Base-by-base conservation (phyloP, 2,888 invertebrate genomes). In the Amphimallon solstitiale region DNA sequence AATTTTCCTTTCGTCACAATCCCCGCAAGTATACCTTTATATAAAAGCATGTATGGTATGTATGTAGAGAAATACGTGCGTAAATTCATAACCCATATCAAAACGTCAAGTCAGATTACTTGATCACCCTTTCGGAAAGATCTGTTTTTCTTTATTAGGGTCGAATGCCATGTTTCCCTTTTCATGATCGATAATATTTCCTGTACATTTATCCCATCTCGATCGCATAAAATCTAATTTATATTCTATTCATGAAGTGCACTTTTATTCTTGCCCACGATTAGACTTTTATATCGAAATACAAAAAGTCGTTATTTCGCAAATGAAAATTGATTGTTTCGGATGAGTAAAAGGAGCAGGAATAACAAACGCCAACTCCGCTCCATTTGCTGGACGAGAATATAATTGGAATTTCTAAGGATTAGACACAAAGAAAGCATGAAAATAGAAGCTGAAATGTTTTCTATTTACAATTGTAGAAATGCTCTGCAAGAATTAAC, bases 81-180 rank as follows among this genome's bases (percentile, higher is more conserved):
- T 43, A 40, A 43, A 56, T 56, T 56, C 43, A 56, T 40, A 43
- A 56, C 56, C 56, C 56, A 40, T 23, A 56, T 56, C 56, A 56
- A 56, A 56, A 56, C 23, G 56, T 56, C 23, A 23, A 43, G 56
- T 56, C 56, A 56, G 43, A 56, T 56, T 56, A 40, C 56, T 15
- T 40, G 56, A 56, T 56, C 56, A 56, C 56, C 56, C 56, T 56
- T 56, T 56, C 43, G 23, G 12, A 43, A 56, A 43, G 56, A 56
- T 56, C 56, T 56, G 56, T 56, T 56, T n/a, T 56, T 56, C 56
- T 56, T 56, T 56, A 56, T 56, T 56, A 56, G 56, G 56, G 40
- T 56, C 43, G 56, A 14, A 14, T 15, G 43, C 15, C 56, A 12
- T 15, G 43, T 19, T 6, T 23, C 5, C 43, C 43, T 7, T 56